Base-by-base conservation (phyloP, 35 echinoderm and acorn worm species). In the Apostichopus japonicus region DNA sequence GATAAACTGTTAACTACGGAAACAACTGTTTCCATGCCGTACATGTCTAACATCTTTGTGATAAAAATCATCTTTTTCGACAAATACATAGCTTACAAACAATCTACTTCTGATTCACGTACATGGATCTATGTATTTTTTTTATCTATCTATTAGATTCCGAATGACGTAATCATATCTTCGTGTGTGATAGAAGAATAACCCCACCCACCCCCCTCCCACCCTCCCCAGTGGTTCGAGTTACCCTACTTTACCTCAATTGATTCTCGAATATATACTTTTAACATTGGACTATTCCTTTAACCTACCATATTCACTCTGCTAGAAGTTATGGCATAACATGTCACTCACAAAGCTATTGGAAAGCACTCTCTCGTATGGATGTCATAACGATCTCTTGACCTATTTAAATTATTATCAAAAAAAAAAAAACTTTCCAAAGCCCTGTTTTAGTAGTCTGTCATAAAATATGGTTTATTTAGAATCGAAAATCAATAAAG, bases 381-480 rank as follows among this genome's bases (percentile, higher is more conserved):
- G 57, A 9, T 57, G 81, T 19, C 57, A 84, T 24, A 21, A 22
- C 57, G 81, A 84, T 58, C 81, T 57, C 54, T 58, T 84, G 81
- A 84, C 54, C 81, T 16, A 22, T 5, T 57, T 53, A 84, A 84
- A 84, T 84, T 15, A 58, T 75, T 15, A 84, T 55, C 15, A 57
- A 44, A 33, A 33, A 44, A 33, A 44, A 44, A 44, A 44, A 44
- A 44, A 44, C 33, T 23, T 4, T 83, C 4, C 6, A 56, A 57
- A 84, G 25, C 78, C 6, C 57, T 61, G 57, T 80, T 80, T 80
- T 53, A 80, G 33, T 33, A 5, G 33, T 19, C 27, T 53, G 5
- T 14, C 33, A 80, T 80, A 44, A 80, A 80, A 80, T 80, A 54
- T 3, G 78, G 78, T 80, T 80, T 80, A 80, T 80, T 80, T 80